Conservation (phyloP, 2,113 vertebrate species). For the Hemiprocne comata region DNA sequence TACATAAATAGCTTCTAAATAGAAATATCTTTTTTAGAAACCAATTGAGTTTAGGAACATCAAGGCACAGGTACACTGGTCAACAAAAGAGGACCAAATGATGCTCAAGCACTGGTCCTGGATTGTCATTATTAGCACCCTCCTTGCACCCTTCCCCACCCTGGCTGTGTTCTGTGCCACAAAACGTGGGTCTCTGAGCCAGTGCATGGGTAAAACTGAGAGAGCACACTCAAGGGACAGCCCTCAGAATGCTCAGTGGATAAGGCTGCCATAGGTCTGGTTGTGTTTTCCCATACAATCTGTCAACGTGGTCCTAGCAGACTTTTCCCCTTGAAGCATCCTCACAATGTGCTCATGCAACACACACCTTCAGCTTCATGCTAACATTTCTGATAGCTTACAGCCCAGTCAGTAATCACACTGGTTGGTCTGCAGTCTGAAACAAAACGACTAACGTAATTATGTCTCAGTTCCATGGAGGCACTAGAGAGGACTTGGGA, state of each 20-base stretch:
- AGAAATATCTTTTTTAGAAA: not conserved
- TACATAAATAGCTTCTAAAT: not conserved
- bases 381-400: not conserved
- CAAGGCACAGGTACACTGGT: not conserved
- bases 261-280: not conserved
- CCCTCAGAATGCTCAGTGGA: not conserved
- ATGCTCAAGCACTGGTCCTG: not conserved
- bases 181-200: not conserved
- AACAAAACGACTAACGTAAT: not conserved
- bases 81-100: not conserved
- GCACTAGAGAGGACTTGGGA: not conserved
- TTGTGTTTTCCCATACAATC: not conserved
- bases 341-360: not conserved
- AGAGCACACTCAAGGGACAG: not conserved
- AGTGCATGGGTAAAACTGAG: not conserved
- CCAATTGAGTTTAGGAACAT: not conserved
- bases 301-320: not conserved
- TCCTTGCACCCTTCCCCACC: rapidly evolving
- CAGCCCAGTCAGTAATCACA: not conserved
- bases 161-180: not conserved
- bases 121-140: not conserved
- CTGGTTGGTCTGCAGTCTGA: not conserved
- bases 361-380: not conserved
- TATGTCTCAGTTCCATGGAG: not conserved
- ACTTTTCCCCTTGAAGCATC: not conserved